These are phyloP conservation scores for Anolis sagrei DNA, from an alignment of 2,113 vertebrate species.

Conservation along the genomic window DNA sequence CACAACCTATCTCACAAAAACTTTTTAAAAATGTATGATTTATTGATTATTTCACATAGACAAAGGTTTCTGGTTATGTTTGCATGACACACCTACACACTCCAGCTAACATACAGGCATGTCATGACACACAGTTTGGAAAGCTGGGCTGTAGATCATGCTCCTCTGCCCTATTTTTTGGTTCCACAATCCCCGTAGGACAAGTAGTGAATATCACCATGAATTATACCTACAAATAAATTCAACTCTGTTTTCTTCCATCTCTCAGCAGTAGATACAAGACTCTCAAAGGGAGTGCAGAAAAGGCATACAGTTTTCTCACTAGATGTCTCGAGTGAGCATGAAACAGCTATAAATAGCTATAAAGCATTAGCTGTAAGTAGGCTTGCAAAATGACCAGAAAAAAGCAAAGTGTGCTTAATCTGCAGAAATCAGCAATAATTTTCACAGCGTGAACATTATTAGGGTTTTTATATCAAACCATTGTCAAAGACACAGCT, in stretches of 20 bases:
- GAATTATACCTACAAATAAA: not conserved
- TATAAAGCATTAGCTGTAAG: not conserved
- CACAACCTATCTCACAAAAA: too few species aligned
- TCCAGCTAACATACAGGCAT: too few species aligned
- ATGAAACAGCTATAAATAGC: not conserved
- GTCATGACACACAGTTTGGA: too few species aligned
- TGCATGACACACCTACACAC: too few species aligned
- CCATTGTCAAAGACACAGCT: not conserved
- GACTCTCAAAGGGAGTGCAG: not conserved
- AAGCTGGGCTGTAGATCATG: too few species aligned
- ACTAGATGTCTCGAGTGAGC: not conserved
- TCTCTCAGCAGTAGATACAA: not conserved
- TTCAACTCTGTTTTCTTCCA: not conserved
- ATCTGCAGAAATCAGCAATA: not conserved
- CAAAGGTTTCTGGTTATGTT: too few species aligned
- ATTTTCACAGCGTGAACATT: not conserved
- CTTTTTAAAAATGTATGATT: too few species aligned
- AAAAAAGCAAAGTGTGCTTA: not conserved
- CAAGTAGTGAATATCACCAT: not conserved
- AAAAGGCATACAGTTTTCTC: not conserved
- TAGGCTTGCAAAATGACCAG: not conserved
- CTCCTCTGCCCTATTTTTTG: not conserved
- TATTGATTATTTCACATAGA: too few species aligned
- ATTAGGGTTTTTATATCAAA: not conserved
- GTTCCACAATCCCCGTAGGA: conserved; percentile 5